Base-by-base conservation (phyloP, 2,113 vertebrate genomes). In the Amia ocellicauda region DNA sequence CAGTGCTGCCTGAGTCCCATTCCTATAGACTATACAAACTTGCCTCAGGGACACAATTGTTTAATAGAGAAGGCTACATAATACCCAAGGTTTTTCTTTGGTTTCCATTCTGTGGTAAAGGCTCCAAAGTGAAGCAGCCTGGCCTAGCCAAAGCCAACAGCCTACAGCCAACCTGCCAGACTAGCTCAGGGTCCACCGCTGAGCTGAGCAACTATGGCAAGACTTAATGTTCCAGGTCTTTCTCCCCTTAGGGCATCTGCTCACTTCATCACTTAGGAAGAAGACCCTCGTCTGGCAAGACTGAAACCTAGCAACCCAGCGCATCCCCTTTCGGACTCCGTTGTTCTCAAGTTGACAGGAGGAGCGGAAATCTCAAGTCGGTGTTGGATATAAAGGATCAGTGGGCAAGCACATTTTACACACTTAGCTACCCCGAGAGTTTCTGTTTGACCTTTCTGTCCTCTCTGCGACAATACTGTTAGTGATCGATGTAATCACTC, bases 181-280 rank as follows among this genome's bases (percentile, higher is more conserved):
- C 76, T 64, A 3, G 77, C 76, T 81, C 78, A 80, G 61, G 71
- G 78, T 80, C 80, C 74, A 67, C 60, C 67, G 75, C 74, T 62
- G 66, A 36, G 36, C 73, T 81, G 69, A 69, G 59, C 64, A 47
- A 58, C 60, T 54, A 66, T 64, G 70, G 62, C 73, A 72, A 69
- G 73, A 59, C 77, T 75, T 78, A 79, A 80, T 76, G 81, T 79
- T 85, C 74, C 80, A 79, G 78, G 75, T 84, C 80, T 76, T 53
- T 77, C 68, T 71, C 67, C 55, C 81, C 80, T 70, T 63, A 14
- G 79, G 80, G 73, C 80, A 50, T 80, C 77, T 74, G 64, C 73
- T 73, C 60, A 58, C 63, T 68, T 53, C 60, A 54, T 67, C 49
- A 54, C 68, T 76, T 66, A 61, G 62, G 72, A 69, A 67, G 65